A percentile compares a stretch with the other conserved stretches of the same genome.
phyloP scores from a whole-genome alignment of 2,888 invertebrate genomes.

The Ornithoptera priamus region DNA sequence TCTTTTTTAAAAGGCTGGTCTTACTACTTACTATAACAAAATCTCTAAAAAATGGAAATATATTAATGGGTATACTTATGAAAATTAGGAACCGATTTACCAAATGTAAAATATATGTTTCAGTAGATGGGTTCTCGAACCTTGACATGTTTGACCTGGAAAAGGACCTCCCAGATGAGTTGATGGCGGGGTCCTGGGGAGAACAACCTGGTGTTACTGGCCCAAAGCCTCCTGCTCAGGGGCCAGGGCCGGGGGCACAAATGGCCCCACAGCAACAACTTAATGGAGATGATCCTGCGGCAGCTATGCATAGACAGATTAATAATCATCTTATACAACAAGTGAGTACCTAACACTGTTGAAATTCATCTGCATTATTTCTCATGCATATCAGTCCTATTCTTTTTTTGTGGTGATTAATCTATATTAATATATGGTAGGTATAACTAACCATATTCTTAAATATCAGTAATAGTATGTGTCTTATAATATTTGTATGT shows the following conservation, averaged over 20 bases:
- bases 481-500: too few relatives aligned
- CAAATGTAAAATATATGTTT: conserved; percentile 42
- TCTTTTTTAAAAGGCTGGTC: too few relatives aligned
- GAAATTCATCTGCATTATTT: background rate
- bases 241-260: conserved; percentile 87
- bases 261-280: conserved; percentile 80
- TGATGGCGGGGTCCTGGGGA: conserved; percentile 89
- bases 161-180: conserved; percentile 94
- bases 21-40: too few relatives aligned
- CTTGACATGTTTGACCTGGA: conserved; percentile 93
- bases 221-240: conserved; percentile 89
- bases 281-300: conserved; percentile 84
- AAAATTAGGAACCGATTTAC: conserved; percentile 4
- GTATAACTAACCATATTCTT: background rate
- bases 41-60: too few relatives aligned
- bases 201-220: conserved; percentile 83
- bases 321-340: conserved; percentile 86
- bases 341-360: conserved; percentile 68
- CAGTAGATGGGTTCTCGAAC: conserved; percentile 88
- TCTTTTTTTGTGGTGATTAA: background rate
- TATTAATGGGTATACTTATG: too few relatives aligned
- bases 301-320: conserved; percentile 81
- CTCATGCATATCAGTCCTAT: background rate
- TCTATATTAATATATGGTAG: background rate
- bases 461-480: background rate